Percentiles rank a stretch among this genome's conserved stretches.
phyloP scores from a whole-genome alignment of 1,140 invertebrate species.

The Euglossa dilemma region DNA sequence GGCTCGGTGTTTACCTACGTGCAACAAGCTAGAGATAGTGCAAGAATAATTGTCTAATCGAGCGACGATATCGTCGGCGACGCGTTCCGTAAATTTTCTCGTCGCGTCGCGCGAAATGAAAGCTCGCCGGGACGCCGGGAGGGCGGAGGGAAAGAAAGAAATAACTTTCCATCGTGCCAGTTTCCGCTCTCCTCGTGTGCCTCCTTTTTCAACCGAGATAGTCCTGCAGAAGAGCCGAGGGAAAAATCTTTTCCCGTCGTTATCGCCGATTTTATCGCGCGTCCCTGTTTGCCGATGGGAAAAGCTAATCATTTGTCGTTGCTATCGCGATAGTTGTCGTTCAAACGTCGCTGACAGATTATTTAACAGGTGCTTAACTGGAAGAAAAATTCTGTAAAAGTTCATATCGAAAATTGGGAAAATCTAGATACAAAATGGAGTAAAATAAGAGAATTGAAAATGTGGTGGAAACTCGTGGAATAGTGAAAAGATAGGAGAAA shows the following conservation, averaged over 20 bases:
- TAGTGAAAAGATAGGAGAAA: too few species aligned
- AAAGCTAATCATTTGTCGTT: too few species aligned
- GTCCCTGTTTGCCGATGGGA: too few species aligned
- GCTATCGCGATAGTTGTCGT: too few species aligned
- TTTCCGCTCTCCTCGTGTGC: not conserved
- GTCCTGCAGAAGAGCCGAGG: not conserved
- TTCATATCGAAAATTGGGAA: too few species aligned
- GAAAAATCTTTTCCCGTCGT: not conserved
- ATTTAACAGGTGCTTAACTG: too few species aligned
- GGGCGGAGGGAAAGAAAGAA: not conserved
- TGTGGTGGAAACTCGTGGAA: too few species aligned
- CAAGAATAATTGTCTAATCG: constrained; percentile 58
- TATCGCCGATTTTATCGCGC: not conserved
- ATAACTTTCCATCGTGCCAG: not conserved
- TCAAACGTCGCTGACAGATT: too few species aligned
- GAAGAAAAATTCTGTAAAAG: too few species aligned
- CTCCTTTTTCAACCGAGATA: not conserved
- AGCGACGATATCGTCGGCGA: constrained; percentile 36
- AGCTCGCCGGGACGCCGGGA: not conserved
- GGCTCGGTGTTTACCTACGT: constrained; percentile 28
- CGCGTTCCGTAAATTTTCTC: constrained; percentile 36
- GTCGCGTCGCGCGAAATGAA: not conserved
- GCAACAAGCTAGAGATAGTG: constrained; percentile 51
- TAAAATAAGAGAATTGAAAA: too few species aligned
- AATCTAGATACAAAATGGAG: too few species aligned